Evolutionary conservation across 92 coral and sea anemone genomes (phyloP), one percentile per base, ranked within the genome.

Genomic region (Phenganax marumi): DNA sequence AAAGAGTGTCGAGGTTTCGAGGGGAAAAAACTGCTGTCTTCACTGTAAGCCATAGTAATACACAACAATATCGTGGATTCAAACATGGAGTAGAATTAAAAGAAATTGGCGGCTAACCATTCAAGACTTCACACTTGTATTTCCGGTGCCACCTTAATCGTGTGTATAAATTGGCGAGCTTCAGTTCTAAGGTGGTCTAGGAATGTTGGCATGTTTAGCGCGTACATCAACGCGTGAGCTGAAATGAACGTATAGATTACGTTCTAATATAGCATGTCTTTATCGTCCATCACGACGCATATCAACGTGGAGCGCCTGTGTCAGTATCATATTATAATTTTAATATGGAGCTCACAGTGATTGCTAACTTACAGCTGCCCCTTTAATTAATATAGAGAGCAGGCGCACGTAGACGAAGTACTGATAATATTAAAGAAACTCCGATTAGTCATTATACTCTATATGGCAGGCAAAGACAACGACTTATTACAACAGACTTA

Each of bases 261-360:
- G 72, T 50, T 13, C 16, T 23, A 78, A 78, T 49, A 49, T 78
- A 43, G 72, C 72, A 46, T 62, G 83, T 78, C 83, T 78, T 78
- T 61, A 78, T 78, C 83, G 53, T 78, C 71, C n/a, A 78, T 78
- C 83, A 78, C 51, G 22, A 78, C 73, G 50, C 83, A 61, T 78
- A 78, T 78, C 73, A 78, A 61, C 22, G 47, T 56, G 63, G 60
- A 78, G 72, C 63, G 61, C 83, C 83, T 78, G 73, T 78, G 52
- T 17, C 61, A 10, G 71, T 78, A 78, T 78, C 83, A 63, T 48
- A 63, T 78, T 78, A 58, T 78, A 26, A 78, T 78, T 72, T 78
- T 78, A 61, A 78, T 78, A 68, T 78, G 83, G 68, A 78, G 50
- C 51, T 12, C 69, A 24, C 51, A 58, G 19, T 76, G 81, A 56